Conservation (phyloP, 23 tunicate genomes). For the Ciona savignyi region DNA sequence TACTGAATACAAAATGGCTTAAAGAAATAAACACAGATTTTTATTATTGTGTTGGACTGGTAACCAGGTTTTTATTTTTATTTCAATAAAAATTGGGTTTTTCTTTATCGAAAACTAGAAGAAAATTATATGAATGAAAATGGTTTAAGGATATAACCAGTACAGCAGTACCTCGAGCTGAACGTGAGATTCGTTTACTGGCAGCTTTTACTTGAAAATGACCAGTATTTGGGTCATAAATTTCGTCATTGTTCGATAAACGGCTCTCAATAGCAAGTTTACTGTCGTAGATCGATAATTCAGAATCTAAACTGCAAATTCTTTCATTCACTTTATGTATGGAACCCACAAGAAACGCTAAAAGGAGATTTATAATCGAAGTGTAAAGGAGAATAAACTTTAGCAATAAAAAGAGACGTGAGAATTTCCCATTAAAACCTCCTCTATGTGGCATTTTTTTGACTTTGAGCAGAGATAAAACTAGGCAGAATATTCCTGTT, state of each 20-base stretch:
- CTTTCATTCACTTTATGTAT: conserved; percentile 52
- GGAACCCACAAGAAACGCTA: conserved; percentile 69
- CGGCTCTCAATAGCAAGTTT: conserved; percentile 60
- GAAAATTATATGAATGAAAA: too few species aligned
- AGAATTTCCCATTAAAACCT: too few species aligned
- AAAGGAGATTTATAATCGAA: not conserved
- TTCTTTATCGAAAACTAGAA: not conserved
- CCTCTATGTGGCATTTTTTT: too few species aligned
- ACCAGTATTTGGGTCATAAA: conserved; percentile 12
- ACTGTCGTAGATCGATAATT: conserved; percentile 59
- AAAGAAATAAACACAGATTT: not conserved
- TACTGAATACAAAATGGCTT: too few species aligned
- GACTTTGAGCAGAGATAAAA: too few species aligned
- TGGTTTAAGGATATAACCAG: too few species aligned
- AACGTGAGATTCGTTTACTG: conserved; percentile 10
- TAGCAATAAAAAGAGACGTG: too few species aligned
- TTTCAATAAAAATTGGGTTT: not conserved
- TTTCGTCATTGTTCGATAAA: conserved; percentile 22
- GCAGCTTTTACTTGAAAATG: conserved; percentile 12
- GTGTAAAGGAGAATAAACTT: not conserved
- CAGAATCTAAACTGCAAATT: conserved; percentile 38
- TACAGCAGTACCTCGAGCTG: conserved; percentile 37
- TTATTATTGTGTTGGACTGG: too few species aligned
- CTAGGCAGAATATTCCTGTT: too few species aligned
- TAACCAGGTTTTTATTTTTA: not conserved